phyloP scores from a whole-genome alignment of 2,888 invertebrate species.

The Campoletis raptor region DNA sequence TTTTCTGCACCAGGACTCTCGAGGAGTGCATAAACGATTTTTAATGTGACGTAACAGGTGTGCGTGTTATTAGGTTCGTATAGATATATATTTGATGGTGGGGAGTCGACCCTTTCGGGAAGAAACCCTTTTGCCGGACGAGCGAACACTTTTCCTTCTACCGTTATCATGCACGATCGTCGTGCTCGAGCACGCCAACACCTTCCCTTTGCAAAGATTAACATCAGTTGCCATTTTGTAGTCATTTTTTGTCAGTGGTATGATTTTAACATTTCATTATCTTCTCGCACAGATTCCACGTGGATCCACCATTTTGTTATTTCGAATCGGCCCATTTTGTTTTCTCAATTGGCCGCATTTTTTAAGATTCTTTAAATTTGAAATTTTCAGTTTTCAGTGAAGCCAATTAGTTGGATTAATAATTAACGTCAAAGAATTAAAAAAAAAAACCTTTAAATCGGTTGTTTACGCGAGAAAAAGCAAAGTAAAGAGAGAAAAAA shows the following conservation, averaged over 20 bases:
- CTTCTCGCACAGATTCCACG: not conserved
- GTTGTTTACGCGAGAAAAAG: too few relatives aligned
- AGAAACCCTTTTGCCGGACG: constrained; percentile 54
- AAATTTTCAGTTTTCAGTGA: too few relatives aligned
- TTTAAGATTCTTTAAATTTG: too few relatives aligned
- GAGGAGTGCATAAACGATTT: constrained; percentile 14
- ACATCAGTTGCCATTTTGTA: not conserved
- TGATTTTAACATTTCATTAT: not conserved
- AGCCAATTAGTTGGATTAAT: too few relatives aligned
- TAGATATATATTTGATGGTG: not conserved
- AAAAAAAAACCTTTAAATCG: too few relatives aligned
- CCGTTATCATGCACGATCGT: constrained; percentile 41
- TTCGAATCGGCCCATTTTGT: too few relatives aligned
- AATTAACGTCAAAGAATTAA: too few relatives aligned
- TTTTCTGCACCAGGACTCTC: constrained; percentile 20
- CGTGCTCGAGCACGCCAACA: constrained; percentile 34
- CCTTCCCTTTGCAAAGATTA: not conserved
- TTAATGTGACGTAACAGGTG: constrained; percentile 47
- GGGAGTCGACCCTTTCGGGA: constrained; percentile 36
- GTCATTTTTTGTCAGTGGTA: not conserved
- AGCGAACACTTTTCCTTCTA: constrained; percentile 43
- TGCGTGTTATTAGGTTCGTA: constrained; percentile 15
- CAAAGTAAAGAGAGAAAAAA: not conserved
- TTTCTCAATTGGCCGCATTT: too few relatives aligned
- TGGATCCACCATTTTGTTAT: not conserved